phyloP scores from a whole-genome alignment of 2,797 vertebrate species.

The Phoxinus dragarum region DNA sequence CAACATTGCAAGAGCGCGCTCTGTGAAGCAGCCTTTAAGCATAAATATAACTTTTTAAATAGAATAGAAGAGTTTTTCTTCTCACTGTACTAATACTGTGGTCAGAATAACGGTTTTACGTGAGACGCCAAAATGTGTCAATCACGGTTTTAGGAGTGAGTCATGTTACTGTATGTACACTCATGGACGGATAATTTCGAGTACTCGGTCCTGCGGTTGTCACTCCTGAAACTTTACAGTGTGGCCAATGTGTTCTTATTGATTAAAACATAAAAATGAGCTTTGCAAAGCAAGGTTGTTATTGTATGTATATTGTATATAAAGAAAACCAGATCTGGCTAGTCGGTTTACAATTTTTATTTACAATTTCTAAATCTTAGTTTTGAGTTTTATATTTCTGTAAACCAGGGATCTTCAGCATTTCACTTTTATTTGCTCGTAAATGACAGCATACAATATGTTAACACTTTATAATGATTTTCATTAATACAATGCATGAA shows the following conservation, averaged over 20 bases:
- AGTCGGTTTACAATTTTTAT: not conserved
- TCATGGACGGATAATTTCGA: too few relatives aligned
- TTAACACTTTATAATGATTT: not conserved
- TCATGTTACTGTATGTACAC: too few relatives aligned
- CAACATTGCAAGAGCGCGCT: too few relatives aligned
- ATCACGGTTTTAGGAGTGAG: too few relatives aligned
- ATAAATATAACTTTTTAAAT: too few relatives aligned
- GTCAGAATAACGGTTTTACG: too few relatives aligned
- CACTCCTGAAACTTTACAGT: too few relatives aligned
- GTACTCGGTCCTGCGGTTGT: too few relatives aligned
- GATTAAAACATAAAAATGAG: constrained; percentile 1
- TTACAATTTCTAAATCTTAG: not conserved
- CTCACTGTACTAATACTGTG: too few relatives aligned
- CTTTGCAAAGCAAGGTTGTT: not conserved
- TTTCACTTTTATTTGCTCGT: not conserved
- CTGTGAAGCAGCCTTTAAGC: too few relatives aligned
- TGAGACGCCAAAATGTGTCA: too few relatives aligned
- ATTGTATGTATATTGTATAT: not conserved
- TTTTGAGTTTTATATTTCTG: not conserved
- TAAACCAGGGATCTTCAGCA: not conserved
- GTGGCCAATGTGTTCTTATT: not conserved
- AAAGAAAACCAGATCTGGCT: not conserved
- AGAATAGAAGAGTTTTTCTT: too few relatives aligned
- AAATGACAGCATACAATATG: not conserved
- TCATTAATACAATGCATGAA: not conserved